Base-by-base conservation (phyloP, 2,888 invertebrate species). In the Plagiodera versicolora region DNA sequence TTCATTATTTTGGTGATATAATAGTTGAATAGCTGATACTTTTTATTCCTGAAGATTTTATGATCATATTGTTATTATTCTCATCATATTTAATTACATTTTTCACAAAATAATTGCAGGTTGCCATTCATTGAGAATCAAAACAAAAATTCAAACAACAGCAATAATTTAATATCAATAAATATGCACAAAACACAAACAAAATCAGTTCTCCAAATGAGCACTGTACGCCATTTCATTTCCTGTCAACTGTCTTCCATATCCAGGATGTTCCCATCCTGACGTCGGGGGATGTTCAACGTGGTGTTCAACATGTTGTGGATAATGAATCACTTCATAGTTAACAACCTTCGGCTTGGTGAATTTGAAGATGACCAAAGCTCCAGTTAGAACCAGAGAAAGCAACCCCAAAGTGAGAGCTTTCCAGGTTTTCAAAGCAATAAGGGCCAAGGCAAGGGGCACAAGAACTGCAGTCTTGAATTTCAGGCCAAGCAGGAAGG, bases 391-490 rank as follows among this genome's bases (percentile, higher is more conserved):
- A 19, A 93, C 93, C 75, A 94, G 81, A 1, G 93, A 93, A 62
- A 94, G 85, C 3, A 94, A 86, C 63, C 92, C 93, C 67, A 94
- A 84, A 8, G 94, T 93, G 70, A 93, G 82, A 45, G 94, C 94
- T 79, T 94, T 94, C 94, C 94, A 94, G 14, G 94, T 92, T 80
- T 93, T 93, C 58, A 93, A 82, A 0, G 94, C 94, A 73, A 94
- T 93, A 60, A 93, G 81, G 32, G 91, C 90, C 59, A 94, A 83
- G 11, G 91, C 91, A 63, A 93, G 79, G 0, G 93, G 94, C 45
- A 92, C 91, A 71, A 94, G 79, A 28, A 92, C 90, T 17, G 92
- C 90, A 52, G 92, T 89, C 81, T 93, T 93, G 83, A 93, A 90
- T 79, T 93, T 94, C 66, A 94, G 82, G 65, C 93, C 94, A 70